phyloP scores from a whole-genome alignment of 2,797 vertebrate species.

The Mormyrops boulengeri region DNA sequence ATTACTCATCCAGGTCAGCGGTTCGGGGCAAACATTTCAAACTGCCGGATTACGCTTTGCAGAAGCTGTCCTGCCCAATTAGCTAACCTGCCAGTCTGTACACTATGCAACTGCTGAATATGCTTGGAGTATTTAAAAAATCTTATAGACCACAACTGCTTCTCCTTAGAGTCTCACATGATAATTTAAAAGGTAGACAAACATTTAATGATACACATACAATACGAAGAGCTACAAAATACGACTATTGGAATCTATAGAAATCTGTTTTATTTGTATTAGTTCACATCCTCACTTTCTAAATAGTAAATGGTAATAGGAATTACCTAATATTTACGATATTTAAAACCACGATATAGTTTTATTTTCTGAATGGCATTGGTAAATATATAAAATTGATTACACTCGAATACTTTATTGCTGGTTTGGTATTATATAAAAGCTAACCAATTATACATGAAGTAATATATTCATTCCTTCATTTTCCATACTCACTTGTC shows the following conservation, averaged over 20 bases:
- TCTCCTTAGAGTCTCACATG: not conserved
- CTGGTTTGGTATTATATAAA: not conserved
- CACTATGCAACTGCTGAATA: not conserved
- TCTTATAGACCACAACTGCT: constrained; percentile 9
- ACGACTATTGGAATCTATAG: not conserved
- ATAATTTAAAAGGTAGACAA: not conserved
- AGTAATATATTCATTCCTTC: not conserved
- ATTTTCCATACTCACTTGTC: not conserved
- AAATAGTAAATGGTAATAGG: not conserved
- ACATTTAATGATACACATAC: not conserved
- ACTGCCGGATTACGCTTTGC: constrained; percentile 29
- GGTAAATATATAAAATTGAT: not conserved
- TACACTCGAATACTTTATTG: not conserved
- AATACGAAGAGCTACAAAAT: not conserved
- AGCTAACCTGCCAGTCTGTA: constrained; percentile 32
- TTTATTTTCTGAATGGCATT: not conserved
- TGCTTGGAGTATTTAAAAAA: constrained; percentile 13
- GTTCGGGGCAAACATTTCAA: constrained; percentile 17
- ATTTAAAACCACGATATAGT: not conserved
- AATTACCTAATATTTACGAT: not conserved
- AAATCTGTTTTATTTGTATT: not conserved
- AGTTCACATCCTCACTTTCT: not conserved
- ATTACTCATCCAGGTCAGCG: constrained; percentile 22
- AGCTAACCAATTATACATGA: not conserved
- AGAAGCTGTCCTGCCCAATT: constrained; percentile 32